These are phyloP conservation scores for Scelioninae gen. 1 DNA, from an alignment of 2,888 invertebrate species.

Conservation along the genomic window DNA sequence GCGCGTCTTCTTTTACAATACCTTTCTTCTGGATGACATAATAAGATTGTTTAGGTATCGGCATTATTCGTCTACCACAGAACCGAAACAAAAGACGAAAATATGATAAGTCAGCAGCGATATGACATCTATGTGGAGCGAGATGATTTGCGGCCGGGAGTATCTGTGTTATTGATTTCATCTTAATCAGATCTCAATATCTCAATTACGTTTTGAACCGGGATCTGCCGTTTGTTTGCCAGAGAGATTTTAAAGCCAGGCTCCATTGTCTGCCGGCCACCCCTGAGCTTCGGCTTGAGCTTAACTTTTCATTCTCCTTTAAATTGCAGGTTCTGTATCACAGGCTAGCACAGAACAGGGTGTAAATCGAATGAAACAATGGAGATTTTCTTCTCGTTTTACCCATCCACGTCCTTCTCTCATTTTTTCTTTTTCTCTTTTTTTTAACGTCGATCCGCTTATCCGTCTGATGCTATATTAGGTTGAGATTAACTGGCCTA, in stretches of 20 bases:
- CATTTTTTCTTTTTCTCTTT: slow-evolving; percentile 48
- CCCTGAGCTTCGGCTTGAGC: slow-evolving; percentile 81
- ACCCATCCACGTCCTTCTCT: slow-evolving; percentile 67
- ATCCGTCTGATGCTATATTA: slow-evolving; percentile 75
- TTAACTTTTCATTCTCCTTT: slow-evolving; percentile 84
- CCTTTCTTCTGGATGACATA: slow-evolving; percentile 34
- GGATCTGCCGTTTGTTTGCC: slow-evolving; percentile 82
- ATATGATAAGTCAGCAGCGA: slow-evolving; percentile 60
- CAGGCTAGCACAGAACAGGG: slow-evolving; percentile 75
- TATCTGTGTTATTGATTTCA: slow-evolving; percentile 82
- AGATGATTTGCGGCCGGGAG: slow-evolving; percentile 59
- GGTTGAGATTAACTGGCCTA: slow-evolving; percentile 73
- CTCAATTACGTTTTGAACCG: slow-evolving; percentile 83
- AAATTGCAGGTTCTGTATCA: slow-evolving; percentile 83
- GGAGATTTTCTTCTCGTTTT: slow-evolving; percentile 73
- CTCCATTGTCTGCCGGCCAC: slow-evolving; percentile 81
- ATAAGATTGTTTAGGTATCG: slow-evolving; percentile 63
- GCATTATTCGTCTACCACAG: slow-evolving; percentile 30
- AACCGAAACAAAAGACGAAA: slow-evolving; percentile 41
- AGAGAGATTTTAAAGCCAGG: slow-evolving; percentile 83
- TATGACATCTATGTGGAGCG: slow-evolving; percentile 39
- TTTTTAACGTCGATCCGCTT: slow-evolving; percentile 70
- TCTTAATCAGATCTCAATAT: slow-evolving; percentile 84
- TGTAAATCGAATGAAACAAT: slow-evolving; percentile 84
- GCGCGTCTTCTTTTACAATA: slow-evolving; percentile 35